phyloP scores from a whole-genome alignment of 1,140 invertebrate species.

The Drosophila biarmipes region DNA sequence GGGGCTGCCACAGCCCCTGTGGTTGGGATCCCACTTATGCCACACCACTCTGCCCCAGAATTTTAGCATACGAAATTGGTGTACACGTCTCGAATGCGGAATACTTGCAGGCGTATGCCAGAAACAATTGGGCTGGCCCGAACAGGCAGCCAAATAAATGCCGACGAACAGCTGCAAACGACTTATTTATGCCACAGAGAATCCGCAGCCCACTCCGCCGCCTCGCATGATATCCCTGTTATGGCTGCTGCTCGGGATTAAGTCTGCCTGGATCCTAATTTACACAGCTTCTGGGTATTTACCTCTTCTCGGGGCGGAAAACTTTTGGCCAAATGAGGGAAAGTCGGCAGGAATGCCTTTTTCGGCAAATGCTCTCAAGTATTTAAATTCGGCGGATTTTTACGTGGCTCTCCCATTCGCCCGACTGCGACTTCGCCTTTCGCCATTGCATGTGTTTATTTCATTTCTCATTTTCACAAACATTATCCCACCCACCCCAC shows the following conservation, averaged over 20 bases:
- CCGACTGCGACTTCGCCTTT: conserved; percentile 8
- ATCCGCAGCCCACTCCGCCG: background rate
- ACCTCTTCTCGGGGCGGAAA: conserved; percentile 17
- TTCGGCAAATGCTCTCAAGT: conserved; percentile 14
- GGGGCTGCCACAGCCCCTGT: conserved; percentile 8
- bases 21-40: conserved; percentile 23
- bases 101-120: conserved; percentile 36
- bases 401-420: conserved; percentile 9
- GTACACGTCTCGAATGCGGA: conserved; percentile 30
- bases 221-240: conserved; percentile 49
- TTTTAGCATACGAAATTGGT: conserved; percentile 52
- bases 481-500: conserved; percentile 14
- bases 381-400: conserved; percentile 46
- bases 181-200: conserved; percentile 70
- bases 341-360: conserved; percentile 14
- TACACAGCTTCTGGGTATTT: conserved; percentile 34
- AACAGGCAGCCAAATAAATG: conserved; percentile 64
- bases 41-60: background rate
- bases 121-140: conserved; percentile 60
- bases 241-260: conserved; percentile 28
- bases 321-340: conserved; percentile 28
- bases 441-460: conserved; percentile 69
- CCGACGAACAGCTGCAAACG: conserved; percentile 74
- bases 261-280: conserved; percentile 39
- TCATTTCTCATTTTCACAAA: conserved; percentile 62